Conservation (phyloP, 1,140 invertebrate genomes). For the Aphaenogaster ashmeadi region DNA sequence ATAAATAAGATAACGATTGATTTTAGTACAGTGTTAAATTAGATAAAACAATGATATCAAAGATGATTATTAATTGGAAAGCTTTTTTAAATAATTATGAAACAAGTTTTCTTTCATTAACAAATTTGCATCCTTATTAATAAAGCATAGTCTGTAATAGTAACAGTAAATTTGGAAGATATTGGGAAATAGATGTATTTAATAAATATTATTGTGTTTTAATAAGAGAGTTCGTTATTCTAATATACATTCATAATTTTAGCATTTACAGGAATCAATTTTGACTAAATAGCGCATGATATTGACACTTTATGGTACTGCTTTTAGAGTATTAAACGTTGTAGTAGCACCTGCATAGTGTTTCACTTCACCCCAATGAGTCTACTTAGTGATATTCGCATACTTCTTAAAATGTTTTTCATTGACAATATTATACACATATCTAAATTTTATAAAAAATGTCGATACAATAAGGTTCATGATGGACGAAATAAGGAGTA, state of each 20-base stretch:
- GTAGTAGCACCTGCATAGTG: constrained; percentile 65
- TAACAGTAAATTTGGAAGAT: constrained; percentile 32
- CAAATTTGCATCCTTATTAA: neutral
- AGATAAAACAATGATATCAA: constrained; percentile 20
- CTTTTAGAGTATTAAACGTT: constrained; percentile 70
- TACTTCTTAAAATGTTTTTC: constrained; percentile 64
- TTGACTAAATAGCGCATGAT: constrained; percentile 64
- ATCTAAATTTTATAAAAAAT: constrained; percentile 57
- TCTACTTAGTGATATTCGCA: constrained; percentile 63
- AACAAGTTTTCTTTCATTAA: constrained; percentile 4
- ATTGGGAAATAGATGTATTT: constrained; percentile 52
- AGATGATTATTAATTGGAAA: constrained; percentile 3
- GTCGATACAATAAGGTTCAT: constrained; percentile 31
- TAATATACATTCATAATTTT: constrained; percentile 74
- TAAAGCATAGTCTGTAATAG: constrained; percentile 35
- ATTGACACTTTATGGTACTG: constrained; percentile 65
- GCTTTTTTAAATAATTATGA: constrained; percentile 10
- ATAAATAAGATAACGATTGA: constrained; percentile 13
- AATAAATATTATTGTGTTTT: constrained; percentile 67
- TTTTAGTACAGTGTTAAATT: neutral
- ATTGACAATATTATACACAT: constrained; percentile 67
- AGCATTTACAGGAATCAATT: constrained; percentile 68
- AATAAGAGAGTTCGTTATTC: constrained; percentile 65
- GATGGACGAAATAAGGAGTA: constrained; percentile 7
- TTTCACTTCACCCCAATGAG: constrained; percentile 67